Conservation (phyloP, 2,113 vertebrate species). For the Forbesichthys papilliferus region DNA sequence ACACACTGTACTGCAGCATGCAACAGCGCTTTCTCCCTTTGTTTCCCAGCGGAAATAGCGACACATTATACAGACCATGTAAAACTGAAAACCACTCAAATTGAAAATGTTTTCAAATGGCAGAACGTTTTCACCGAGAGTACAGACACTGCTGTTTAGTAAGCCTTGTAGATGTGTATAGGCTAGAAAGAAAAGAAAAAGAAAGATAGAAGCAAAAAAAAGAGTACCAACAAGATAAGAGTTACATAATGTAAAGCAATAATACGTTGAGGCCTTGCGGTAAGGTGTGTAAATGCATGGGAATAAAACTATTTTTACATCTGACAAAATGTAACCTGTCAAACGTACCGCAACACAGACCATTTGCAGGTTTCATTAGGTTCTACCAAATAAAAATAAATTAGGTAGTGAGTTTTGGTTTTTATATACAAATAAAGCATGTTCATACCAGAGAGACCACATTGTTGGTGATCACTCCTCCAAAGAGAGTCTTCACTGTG, state of each 20-base stretch:
- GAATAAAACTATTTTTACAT: neutral
- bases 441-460: constrained; percentile 95
- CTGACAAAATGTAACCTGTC: neutral
- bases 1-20: too few species aligned
- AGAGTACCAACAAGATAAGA: neutral
- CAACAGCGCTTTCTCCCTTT: too few species aligned
- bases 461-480: constrained; percentile 98
- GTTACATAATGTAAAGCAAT: neutral
- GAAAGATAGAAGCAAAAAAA: too few species aligned
- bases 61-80: too few species aligned
- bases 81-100: too few species aligned
- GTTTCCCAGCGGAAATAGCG: too few species aligned
- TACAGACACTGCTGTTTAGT: too few species aligned
- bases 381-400: neutral
- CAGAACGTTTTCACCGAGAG: too few species aligned
- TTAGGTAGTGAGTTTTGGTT: neutral
- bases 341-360: neutral
- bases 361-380: neutral
- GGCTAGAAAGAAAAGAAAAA: too few species aligned
- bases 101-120: too few species aligned
- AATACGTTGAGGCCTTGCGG: neutral
- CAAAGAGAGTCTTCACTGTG: constrained; percentile 97
- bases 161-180: too few species aligned
- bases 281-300: neutral
- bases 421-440: neutral